Evolutionary conservation across 2,888 invertebrate species (phyloP).

Genomic region (Xestia ashworthii): DNA sequence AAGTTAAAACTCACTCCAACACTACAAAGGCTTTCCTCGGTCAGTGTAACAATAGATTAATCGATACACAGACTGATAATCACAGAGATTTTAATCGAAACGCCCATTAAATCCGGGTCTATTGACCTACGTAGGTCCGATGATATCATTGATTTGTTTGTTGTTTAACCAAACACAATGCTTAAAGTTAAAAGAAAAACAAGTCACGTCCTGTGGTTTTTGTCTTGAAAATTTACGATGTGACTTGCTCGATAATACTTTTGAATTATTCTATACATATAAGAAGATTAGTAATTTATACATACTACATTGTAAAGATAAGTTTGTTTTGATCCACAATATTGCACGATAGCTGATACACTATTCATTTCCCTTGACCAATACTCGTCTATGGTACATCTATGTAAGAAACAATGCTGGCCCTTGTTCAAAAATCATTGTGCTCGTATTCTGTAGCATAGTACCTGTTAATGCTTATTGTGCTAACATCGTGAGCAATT

Average conservation of each 20-base stretch:
- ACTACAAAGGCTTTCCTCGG: not conserved
- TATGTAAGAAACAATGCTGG: slow-evolving; percentile 35
- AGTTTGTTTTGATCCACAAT: not conserved
- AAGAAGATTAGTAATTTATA: not conserved
- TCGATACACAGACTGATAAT: slow-evolving; percentile 7
- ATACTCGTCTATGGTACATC: not conserved
- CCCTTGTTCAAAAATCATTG: slow-evolving; percentile 35
- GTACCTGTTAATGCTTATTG: not conserved
- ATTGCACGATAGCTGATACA: not conserved
- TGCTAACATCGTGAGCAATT: slow-evolving; percentile 3
- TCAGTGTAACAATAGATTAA: slow-evolving; percentile 9
- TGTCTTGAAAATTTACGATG: slow-evolving; percentile 8
- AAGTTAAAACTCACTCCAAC: not conserved
- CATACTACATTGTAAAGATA: not conserved
- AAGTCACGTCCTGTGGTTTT: slow-evolving; percentile 51
- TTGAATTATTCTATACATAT: not conserved
- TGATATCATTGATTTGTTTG: slow-evolving; percentile 50
- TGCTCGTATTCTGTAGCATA: not conserved
- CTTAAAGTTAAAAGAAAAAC: slow-evolving; percentile 40
- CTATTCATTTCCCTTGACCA: not conserved
- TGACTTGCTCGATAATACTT: slow-evolving; percentile 1
- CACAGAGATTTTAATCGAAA: slow-evolving; percentile 10
- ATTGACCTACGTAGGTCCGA: slow-evolving; percentile 24
- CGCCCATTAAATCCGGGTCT: slow-evolving; percentile 38
- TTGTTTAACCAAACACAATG: slow-evolving; percentile 27